phyloP scores from a whole-genome alignment of 1,140 invertebrate genomes.

The Phocides pigmalion region DNA sequence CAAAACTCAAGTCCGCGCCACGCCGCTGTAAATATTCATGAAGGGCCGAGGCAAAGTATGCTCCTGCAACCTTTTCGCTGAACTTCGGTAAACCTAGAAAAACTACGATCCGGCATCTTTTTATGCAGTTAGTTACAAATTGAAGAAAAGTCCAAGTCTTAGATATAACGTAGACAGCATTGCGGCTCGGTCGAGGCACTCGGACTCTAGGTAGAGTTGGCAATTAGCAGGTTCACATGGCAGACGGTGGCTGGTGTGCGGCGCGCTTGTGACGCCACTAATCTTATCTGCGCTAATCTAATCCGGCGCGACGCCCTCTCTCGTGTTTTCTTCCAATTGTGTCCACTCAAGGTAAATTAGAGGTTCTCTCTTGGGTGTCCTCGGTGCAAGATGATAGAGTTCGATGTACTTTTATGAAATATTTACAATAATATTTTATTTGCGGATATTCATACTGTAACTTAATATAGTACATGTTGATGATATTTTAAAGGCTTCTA shows the following conservation, averaged over 20 bases:
- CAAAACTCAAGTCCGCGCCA: constrained; percentile 52
- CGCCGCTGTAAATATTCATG: constrained; percentile 63
- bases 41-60: constrained; percentile 44
- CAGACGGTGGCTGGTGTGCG: constrained; percentile 46
- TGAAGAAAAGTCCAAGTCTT: constrained; percentile 39
- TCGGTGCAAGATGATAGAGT: constrained; percentile 55
- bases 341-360: constrained; percentile 81
- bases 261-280: constrained; percentile 63
- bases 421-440: background rate
- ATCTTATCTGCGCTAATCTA: constrained; percentile 80
- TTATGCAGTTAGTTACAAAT: constrained; percentile 41
- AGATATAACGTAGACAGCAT: constrained; percentile 14
- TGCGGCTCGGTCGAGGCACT: constrained; percentile 21
- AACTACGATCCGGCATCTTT: constrained; percentile 27
- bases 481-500: no score
- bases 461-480: background rate
- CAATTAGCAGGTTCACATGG: constrained; percentile 67
- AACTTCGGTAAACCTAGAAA: constrained; percentile 34
- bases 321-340: constrained; percentile 81
- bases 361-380: constrained; percentile 69
- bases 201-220: constrained; percentile 41
- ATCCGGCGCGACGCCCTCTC: constrained; percentile 75
- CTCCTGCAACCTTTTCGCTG: constrained; percentile 22
- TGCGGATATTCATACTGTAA: background rate
- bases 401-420: constrained; percentile 44